Evolutionary conservation across 2,797 vertebrate species (phyloP), one percentile per base, ranked within the genome.

Genomic region (Molossus molossus): DNA sequence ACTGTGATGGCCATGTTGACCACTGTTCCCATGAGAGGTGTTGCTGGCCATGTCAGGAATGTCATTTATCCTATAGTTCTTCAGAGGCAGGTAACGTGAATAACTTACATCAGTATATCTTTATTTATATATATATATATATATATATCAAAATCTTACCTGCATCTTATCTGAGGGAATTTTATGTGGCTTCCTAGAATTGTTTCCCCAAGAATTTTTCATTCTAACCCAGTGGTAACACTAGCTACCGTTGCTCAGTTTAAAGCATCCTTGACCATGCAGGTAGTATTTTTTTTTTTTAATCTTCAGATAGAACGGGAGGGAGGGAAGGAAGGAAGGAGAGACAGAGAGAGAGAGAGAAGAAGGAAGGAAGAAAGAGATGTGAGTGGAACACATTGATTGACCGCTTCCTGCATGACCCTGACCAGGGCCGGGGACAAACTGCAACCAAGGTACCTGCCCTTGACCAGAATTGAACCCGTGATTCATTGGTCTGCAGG

Each of bases 31-130:
- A 20, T 20, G 82, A 23, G 50, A 76, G 72, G 18, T 50, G 14
- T 37, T 87, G 25, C 64, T 77, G 4, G 15, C 65, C 84, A 83
- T 77, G 40, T 67, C 50, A 92, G 80, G 86, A 80, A 89, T 27
- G 23, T 45, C 40, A 23, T 70, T 91, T 80, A 86, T 21, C 27
- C 15, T 80, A 17, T 17, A 13, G 2, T 65, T 94, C n/a, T 80
- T 15, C 17, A 79, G 64, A 25, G 21, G 2, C 25, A 27, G 23
- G 20, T 72, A 33, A 67, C 45, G 25, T 29, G 64, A 84, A 53
- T 75, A 45, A 55, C 40, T 14, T 45, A 6, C 4, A 45, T 45
- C 40, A 45, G 40, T 45, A 45, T 45, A 5, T 45, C 40, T 45
- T 45, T 45, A 45, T 45, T 3, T 45, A 45, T 45, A 45, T 45